Base-by-base conservation (phyloP, 2,888 invertebrate genomes). In the Cephalotes varians region DNA sequence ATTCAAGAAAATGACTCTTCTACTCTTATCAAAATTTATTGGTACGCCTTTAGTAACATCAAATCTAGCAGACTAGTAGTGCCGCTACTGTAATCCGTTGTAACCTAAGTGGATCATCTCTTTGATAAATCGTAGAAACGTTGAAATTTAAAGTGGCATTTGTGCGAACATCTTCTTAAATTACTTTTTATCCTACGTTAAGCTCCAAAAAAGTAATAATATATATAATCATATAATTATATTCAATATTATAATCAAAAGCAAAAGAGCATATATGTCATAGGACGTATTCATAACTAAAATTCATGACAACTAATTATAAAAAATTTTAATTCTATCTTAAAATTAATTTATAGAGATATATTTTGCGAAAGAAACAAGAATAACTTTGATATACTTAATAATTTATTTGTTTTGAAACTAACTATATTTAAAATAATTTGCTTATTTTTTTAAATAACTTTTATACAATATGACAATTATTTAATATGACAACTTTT, bases 81-180 rank as follows among this genome's bases (percentile, higher is more conserved):
- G 31, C 40, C 18, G 54, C 54, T 77, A 56, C 44, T 10, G 40
- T 56, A 77, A 67, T 67, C 31, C 7, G 31, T 56, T 77, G n/a
- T 31, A 76, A 67, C 31, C 40, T 67, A 77, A 77, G 37, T 77
- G 67, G 77, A 77, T 77, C 44, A 77, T 77, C 56, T 67, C 44
- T 67, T 44, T 77, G 54, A 67, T 44, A 77, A 77, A 67, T 77
- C 67, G 54, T 77, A 77, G 54, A 77, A 67, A 77, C 21, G 67
- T 56, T 77, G 54, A 34, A 77, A 67, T 77, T 77, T 77, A 77
- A 77, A 77, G 67, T 54, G 21, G 31, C 37, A n/a, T 54, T 74
- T 74, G 62, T 74, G n/a, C 25, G 40, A 34, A 65, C 6, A 34
- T 67, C 21, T 73, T 47, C 18, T 67, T 54, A 67, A 76, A 58